Base-by-base conservation (phyloP, 2,113 vertebrate species). In the Eurystomus gularis region DNA sequence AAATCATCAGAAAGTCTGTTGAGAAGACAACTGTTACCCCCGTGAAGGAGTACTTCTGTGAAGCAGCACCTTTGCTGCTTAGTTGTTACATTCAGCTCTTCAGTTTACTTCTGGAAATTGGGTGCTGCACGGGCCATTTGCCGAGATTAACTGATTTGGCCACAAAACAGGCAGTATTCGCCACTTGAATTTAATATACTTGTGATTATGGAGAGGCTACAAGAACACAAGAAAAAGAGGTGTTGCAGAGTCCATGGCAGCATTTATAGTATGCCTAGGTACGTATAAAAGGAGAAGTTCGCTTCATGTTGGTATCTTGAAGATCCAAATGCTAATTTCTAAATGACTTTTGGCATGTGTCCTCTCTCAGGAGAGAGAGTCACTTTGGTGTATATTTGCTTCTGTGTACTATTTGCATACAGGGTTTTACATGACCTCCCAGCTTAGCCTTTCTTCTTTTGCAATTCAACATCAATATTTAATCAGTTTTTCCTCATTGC, bases 191-290 rank as follows among this genome's bases (percentile, higher is more conserved):
- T 40, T 33, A 40, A 26, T 31, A 12, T 8, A 4, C 3, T 1
- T 0, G 0, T 24, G 25, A 6, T 31, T 52, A 11, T 7, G 26
- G 70, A 26, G 46, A 23, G n/a, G 11, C 25, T 29, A 1, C 0
- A 3, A 31, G 21, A 20, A 14, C 13, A 3, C 28, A 52, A 42
- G 46, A 40, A 51, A 57, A 70, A 37, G 11, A 28, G 7, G 24
- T n/a, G 49, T 17, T 66, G 35, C 31, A 54, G 70, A 48, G 40
- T 62, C 46, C 3, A 0, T 6, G 2, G 44, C 81, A 77, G 33
- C 35, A 72, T 78, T 33, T 65, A 7, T 11, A 17, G 26, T 12
- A 13, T 60, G 23, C 23, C 25, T 48, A 13, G 21, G 16, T 65
- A 8, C 6, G 3, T 29, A 7, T 48, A 25, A 75, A 61, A 78